phyloP scores from a whole-genome alignment of 2,113 vertebrate genomes.

The Bubo scandiacus region DNA sequence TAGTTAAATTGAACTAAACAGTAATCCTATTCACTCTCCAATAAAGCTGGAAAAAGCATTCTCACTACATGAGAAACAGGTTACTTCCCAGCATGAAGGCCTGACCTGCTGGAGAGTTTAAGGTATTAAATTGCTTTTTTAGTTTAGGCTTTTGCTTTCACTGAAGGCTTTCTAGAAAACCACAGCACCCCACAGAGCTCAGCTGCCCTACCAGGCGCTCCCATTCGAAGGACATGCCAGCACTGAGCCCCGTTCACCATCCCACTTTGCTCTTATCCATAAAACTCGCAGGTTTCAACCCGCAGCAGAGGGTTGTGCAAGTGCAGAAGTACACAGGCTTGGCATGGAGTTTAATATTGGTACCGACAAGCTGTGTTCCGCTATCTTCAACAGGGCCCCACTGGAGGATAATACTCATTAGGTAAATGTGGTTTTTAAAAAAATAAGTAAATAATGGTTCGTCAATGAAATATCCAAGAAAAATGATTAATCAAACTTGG shows the following conservation, averaged over 20 bases:
- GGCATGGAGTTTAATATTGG: rapidly evolving
- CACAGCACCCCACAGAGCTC: not conserved
- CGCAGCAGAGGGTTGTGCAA: not conserved
- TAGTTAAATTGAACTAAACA: not conserved
- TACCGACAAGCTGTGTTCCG: not conserved
- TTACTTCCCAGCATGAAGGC: not conserved
- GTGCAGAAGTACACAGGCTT: not conserved
- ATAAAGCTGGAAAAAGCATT: not conserved
- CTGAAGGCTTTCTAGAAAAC: not conserved
- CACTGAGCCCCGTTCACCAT: rapidly evolving
- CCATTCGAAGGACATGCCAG: rapidly evolving
- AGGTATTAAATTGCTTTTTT: not conserved
- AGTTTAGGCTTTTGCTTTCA: not conserved
- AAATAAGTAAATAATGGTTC: not conserved
- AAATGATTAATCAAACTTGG: not conserved
- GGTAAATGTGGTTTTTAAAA: not conserved
- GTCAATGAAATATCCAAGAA: not conserved
- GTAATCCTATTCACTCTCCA: not conserved
- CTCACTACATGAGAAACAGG: not conserved
- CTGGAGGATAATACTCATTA: not conserved
- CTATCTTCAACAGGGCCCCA: not conserved
- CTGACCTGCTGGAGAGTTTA: not conserved
- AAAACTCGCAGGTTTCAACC: not conserved
- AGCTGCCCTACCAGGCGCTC: not conserved
- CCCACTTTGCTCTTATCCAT: rapidly evolving